Percentiles rank a stretch among this genome's conserved stretches.
Evolutionary conservation across 2,113 vertebrate species (phyloP).

Genomic region (Festucalex cinctus): DNA sequence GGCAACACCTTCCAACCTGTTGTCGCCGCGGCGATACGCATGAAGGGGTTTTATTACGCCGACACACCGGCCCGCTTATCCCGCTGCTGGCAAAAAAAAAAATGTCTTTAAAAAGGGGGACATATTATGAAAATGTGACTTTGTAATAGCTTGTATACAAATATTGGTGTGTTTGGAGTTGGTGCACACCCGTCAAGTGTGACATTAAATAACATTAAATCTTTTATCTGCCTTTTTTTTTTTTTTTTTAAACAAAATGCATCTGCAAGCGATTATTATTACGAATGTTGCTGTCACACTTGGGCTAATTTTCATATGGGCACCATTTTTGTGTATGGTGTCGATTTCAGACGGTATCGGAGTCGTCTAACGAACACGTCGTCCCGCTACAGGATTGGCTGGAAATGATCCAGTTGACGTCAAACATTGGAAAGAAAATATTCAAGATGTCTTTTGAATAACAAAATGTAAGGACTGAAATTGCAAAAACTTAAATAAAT

Average conservation of each 20-base stretch:
- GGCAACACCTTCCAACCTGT: conserved; percentile 36
- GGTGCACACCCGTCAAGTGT: not conserved
- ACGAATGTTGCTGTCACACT: not conserved
- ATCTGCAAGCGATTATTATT: not conserved
- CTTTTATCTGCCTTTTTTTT: not conserved
- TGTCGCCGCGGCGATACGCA: conserved; percentile 47
- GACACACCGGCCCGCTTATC: conserved; percentile 43
- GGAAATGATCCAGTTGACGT: too few species aligned
- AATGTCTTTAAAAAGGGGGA: conserved; percentile 17
- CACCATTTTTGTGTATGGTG: too few species aligned
- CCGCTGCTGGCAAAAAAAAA: conserved; percentile 48
- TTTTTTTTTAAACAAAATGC: too few species aligned
- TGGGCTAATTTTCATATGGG: not conserved
- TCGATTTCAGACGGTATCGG: too few species aligned
- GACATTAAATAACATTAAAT: not conserved
- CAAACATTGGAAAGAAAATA: too few species aligned
- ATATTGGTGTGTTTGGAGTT: not conserved
- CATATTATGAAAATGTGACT: not conserved
- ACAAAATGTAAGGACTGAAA: too few species aligned
- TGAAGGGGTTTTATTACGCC: conserved; percentile 54
- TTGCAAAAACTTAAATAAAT: too few species aligned
- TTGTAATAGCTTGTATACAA: not conserved
- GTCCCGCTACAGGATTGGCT: too few species aligned
- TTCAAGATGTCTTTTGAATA: too few species aligned
- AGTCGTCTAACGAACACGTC: too few species aligned